A percentile compares a stretch with the other conserved stretches of the same genome.
phyloP scores from a whole-genome alignment of 2,797 vertebrate species.

The Malurus splendens region DNA sequence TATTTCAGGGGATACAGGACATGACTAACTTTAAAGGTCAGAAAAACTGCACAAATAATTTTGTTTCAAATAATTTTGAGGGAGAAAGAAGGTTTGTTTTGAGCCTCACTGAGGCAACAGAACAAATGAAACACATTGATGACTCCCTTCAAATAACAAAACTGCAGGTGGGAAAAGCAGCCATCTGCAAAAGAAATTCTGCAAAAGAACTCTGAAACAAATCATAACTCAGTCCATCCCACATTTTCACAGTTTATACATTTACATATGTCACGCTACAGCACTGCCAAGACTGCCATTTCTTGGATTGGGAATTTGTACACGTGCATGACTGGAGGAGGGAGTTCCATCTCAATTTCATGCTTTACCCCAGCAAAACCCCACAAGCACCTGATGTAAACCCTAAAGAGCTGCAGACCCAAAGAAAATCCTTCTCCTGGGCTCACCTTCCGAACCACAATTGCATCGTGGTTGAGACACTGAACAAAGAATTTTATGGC shows the following conservation, averaged over 20 bases:
- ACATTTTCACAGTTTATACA: neutral
- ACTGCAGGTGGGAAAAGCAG: neutral
- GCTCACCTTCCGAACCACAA: constrained; percentile 92
- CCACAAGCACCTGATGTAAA: neutral
- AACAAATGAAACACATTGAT: fast-evolving
- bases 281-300: neutral
- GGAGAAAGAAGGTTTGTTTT: neutral
- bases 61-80: neutral
- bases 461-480: constrained; percentile 94
- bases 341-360: neutral
- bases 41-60: neutral
- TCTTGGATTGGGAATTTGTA: neutral
- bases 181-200: neutral
- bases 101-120: neutral
- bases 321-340: fast-evolving
- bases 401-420: neutral
- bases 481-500: constrained; percentile 90
- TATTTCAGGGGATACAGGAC: neutral
- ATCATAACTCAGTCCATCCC: neutral
- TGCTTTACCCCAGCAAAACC: neutral
- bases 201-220: neutral
- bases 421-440: too few relatives aligned
- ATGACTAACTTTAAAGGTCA: neutral
- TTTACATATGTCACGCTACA: neutral
- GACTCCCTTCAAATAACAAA: neutral